Evolutionary conservation across 2,797 vertebrate species (phyloP).

Genomic region (Muscicapa comitata): DNA sequence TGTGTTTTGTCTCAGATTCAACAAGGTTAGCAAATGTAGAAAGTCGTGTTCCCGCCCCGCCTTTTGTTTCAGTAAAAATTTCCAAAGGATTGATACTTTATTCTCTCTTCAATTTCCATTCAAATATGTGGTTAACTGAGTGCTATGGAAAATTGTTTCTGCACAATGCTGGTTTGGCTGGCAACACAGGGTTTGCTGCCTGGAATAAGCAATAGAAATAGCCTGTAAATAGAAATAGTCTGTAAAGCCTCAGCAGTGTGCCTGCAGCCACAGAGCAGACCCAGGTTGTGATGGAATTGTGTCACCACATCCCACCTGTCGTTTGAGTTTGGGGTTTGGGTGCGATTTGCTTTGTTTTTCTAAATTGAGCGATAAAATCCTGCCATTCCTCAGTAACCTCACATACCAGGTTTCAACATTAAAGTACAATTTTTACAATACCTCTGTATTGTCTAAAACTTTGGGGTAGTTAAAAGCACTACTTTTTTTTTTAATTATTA

Average conservation of each 20-base stretch:
- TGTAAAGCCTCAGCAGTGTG: neutral
- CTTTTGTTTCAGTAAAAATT: neutral
- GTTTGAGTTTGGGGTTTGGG: neutral
- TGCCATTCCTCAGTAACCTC: neutral
- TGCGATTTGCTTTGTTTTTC: neutral
- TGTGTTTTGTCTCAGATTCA: fast-evolving
- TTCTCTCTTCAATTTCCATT: neutral
- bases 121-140: neutral
- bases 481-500: neutral
- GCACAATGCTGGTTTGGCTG: neutral
- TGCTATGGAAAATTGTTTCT: neutral
- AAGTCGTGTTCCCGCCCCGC: neutral
- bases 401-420: neutral
- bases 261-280: neutral
- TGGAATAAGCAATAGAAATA: neutral
- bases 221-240: too few relatives aligned
- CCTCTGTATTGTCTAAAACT: neutral
- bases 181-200: neutral
- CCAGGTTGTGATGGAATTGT: neutral
- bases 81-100: neutral
- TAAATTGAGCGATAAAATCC: neutral
- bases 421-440: neutral
- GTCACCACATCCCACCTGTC: neutral
- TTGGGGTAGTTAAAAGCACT: neutral
- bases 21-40: neutral